These are phyloP conservation scores for Trachymyrmex cornetzi DNA, from an alignment of 1,140 invertebrate genomes.

Conservation along the genomic window DNA sequence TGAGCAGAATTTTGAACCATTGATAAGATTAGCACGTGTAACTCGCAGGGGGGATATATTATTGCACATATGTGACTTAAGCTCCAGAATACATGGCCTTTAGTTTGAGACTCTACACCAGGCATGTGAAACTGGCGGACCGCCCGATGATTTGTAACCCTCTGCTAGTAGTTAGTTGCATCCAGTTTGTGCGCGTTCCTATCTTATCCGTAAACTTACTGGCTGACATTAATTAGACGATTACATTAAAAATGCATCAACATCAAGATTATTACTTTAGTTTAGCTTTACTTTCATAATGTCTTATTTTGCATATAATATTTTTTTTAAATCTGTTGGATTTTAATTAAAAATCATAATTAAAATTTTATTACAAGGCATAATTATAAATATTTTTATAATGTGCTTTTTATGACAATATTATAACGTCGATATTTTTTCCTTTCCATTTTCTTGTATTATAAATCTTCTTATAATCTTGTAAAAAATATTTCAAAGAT, in stretches of 20 bases:
- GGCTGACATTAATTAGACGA: constrained; percentile 47
- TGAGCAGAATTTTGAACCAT: constrained; percentile 5
- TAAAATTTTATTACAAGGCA: background rate
- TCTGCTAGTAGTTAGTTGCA: constrained; percentile 60
- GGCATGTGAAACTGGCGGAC: constrained; percentile 62
- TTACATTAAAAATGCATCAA: constrained; percentile 20
- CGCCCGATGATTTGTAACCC: constrained; percentile 61
- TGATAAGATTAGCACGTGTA: constrained; percentile 61
- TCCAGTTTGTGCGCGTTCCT: constrained; percentile 54
- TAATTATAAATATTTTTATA: background rate
- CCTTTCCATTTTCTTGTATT: background rate
- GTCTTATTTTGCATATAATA: background rate
- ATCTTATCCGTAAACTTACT: constrained; percentile 59
- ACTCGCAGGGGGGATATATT: constrained; percentile 52
- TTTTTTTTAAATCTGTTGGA: background rate
- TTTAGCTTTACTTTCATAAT: background rate
- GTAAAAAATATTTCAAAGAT: background rate
- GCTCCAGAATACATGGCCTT: constrained; percentile 58
- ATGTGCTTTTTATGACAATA: background rate
- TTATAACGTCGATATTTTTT: background rate
- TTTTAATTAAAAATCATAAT: background rate
- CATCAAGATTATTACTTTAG: background rate
- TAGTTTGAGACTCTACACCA: constrained; percentile 58
- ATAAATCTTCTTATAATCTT: background rate
- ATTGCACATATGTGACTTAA: constrained; percentile 64